Conservation (phyloP, 2,113 vertebrate species). For the Phycodurus eques region DNA sequence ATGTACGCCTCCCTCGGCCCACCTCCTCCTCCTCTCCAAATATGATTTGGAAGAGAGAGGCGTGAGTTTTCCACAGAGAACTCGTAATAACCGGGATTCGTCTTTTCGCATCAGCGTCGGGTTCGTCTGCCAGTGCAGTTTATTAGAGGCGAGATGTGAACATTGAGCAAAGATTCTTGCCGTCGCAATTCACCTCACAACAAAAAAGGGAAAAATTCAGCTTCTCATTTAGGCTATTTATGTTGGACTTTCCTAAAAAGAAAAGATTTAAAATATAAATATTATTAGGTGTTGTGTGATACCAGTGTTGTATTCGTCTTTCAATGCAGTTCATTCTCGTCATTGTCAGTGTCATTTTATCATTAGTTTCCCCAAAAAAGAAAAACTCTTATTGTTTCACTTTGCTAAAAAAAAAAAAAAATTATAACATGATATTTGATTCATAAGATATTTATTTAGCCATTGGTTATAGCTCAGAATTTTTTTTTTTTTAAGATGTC, state of each 20-base stretch:
- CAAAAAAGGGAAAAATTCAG: neutral
- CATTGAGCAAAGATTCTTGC: slow-evolving; percentile 31
- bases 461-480: no score
- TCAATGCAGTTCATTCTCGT: neutral
- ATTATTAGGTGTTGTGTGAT: no score
- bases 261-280: neutral
- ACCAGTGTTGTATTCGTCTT: neutral
- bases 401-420: no score
- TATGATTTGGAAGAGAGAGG: slow-evolving; percentile 74
- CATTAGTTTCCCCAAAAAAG: no score
- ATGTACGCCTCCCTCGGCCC: slow-evolving; percentile 21
- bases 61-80: slow-evolving; percentile 68
- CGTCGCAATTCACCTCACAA: neutral
- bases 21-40: slow-evolving; percentile 64
- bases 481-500: no score
- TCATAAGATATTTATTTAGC: no score
- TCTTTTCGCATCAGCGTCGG: slow-evolving; percentile 65
- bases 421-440: no score
- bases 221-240: neutral
- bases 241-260: neutral
- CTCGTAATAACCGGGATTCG: slow-evolving; percentile 73
- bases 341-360: no score
- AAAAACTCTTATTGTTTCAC: no score
- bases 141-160: slow-evolving; percentile 55
- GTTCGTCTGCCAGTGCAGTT: slow-evolving; percentile 68